These are phyloP conservation scores for Nymphalis io DNA, from an alignment of 1,140 invertebrate genomes.

Conservation along the genomic window DNA sequence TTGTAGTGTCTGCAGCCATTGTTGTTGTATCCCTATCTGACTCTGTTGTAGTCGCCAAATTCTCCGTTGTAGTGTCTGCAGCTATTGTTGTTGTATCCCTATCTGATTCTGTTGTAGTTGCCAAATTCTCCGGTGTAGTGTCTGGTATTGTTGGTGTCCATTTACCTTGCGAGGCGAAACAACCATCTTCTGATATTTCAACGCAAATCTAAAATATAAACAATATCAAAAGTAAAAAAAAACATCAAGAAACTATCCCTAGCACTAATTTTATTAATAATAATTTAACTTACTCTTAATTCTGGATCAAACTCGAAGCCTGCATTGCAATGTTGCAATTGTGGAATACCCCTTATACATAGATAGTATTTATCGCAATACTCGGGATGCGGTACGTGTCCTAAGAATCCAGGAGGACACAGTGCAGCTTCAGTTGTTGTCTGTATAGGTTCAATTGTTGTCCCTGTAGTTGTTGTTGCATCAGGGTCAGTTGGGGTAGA, in stretches of 20 bases:
- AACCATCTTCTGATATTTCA: conserved; percentile 1
- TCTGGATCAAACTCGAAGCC: no score
- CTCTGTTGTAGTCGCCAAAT: no score
- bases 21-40: not conserved
- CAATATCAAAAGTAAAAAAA: not conserved
- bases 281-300: no score
- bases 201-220: not conserved
- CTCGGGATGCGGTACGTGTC: no score
- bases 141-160: not conserved
- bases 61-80: not conserved
- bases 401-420: no score
- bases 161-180: not conserved
- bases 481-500: not conserved
- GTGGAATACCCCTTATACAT: no score
- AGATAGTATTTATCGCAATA: no score
- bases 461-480: not conserved
- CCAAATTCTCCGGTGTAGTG: not conserved
- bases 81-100: not conserved
- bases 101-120: not conserved
- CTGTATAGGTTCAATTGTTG: not conserved
- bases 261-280: no score
- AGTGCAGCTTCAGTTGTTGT: not conserved
- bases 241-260: no score
- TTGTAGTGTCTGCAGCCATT: conserved; percentile 15
- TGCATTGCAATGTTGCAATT: no score